These are phyloP conservation scores for Hemithea aestivaria DNA, from an alignment of 2,888 invertebrate species.

Conservation along the genomic window DNA sequence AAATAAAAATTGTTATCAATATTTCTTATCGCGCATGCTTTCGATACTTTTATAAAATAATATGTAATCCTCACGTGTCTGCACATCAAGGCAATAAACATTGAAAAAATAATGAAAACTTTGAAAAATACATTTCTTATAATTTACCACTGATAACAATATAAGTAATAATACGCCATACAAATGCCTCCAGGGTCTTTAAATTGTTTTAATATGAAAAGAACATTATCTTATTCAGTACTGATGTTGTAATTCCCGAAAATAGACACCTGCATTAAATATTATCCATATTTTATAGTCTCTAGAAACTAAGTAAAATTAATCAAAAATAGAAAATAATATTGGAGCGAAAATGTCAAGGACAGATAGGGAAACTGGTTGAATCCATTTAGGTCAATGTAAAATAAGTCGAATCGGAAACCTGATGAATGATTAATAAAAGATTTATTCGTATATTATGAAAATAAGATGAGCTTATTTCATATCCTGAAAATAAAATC, in stretches of 20 bases:
- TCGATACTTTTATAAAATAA: constrained; percentile 19
- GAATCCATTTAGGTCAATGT: constrained; percentile 29
- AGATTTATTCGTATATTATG: background rate
- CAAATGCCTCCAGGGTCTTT: too few species aligned
- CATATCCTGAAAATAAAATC: too few species aligned
- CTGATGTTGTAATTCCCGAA: too few species aligned
- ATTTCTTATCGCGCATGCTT: constrained; percentile 19
- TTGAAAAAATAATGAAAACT: background rate
- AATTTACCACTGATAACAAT: too few species aligned
- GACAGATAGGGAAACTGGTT: constrained; percentile 26
- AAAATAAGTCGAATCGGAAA: constrained; percentile 20
- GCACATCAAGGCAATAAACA: background rate
- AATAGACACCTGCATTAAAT: too few species aligned
- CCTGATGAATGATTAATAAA: background rate
- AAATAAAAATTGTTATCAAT: constrained; percentile 26
- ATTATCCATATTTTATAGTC: too few species aligned
- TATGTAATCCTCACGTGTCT: constrained; percentile 13
- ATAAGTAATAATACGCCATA: too few species aligned
- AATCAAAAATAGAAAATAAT: constrained; percentile 8
- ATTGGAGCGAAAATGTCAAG: constrained; percentile 32
- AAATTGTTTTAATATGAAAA: too few species aligned
- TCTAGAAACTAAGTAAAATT: background rate
- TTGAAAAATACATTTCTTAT: background rate
- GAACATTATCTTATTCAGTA: too few species aligned
- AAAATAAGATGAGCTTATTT: background rate